Evolutionary conservation across 2,797 vertebrate genomes (phyloP).

Genomic region (Falco novaeseelandiae): DNA sequence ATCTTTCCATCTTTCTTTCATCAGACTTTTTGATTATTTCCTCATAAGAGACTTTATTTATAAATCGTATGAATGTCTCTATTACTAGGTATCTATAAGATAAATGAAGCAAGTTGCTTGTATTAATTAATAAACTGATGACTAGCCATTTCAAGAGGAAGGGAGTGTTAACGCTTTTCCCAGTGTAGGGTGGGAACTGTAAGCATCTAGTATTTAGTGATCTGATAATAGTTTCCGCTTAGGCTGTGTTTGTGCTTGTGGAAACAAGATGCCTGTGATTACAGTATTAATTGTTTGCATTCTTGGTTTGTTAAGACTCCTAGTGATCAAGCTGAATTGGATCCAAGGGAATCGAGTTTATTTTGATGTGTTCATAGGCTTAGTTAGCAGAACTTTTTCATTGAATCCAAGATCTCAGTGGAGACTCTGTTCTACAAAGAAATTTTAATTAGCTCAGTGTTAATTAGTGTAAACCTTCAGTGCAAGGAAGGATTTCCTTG

Average conservation of each 20-base stretch:
- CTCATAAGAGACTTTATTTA: background rate
- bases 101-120: background rate
- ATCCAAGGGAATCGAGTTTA: background rate
- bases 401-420: background rate
- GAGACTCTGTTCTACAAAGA: background rate
- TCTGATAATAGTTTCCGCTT: background rate
- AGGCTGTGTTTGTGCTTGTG: background rate
- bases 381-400: background rate
- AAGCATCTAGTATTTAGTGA: background rate
- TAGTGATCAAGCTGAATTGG: background rate
- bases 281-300: background rate
- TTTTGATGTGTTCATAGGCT: background rate
- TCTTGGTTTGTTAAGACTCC: background rate
- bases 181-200: background rate
- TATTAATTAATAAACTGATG: background rate
- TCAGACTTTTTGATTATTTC: background rate
- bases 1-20: background rate
- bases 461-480: background rate
- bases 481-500: background rate
- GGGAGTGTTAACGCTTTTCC: background rate
- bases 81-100: background rate
- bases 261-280: background rate
- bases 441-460: background rate
- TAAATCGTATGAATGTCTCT: background rate
- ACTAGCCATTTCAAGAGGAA: background rate